Evolutionary conservation across 2,888 invertebrate genomes (phyloP).

Genomic region (Drosophila melanosoma): DNA sequence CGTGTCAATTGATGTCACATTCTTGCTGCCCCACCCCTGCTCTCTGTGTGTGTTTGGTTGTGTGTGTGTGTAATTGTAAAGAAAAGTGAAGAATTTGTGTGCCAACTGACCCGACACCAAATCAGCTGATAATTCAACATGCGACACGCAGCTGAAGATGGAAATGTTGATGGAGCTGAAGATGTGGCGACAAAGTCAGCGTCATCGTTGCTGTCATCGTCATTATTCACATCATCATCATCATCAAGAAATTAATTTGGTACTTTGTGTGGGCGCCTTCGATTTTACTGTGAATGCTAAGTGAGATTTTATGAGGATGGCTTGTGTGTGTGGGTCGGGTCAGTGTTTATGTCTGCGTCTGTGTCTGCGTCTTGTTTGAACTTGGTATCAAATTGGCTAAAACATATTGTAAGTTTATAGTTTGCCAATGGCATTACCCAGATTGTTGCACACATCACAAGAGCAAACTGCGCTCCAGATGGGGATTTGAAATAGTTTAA

Average conservation of each 20-base stretch:
- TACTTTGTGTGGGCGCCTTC: conserved; percentile 43
- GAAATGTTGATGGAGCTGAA: conserved; percentile 5
- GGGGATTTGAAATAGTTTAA: conserved; percentile 5
- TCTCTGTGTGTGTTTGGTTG: neutral
- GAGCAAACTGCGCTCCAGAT: conserved; percentile 24
- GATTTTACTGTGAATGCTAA: conserved; percentile 59
- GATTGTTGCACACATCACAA: conserved; percentile 37
- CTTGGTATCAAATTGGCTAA: conserved; percentile 64
- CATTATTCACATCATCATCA: conserved; percentile 29
- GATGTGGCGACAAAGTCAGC: conserved; percentile 33
- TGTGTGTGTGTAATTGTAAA: conserved; percentile 61
- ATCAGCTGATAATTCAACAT: conserved; percentile 75
- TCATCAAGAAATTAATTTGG: conserved; percentile 19
- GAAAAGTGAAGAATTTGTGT: conserved; percentile 75
- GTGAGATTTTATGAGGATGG: conserved; percentile 40
- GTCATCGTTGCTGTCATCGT: conserved; percentile 8
- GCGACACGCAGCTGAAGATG: conserved; percentile 14
- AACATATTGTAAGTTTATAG: conserved; percentile 63
- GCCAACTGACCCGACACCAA: conserved; percentile 76
- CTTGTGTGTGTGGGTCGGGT: conserved; percentile 39
- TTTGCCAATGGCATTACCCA: conserved; percentile 61
- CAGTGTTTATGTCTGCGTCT: conserved; percentile 20
- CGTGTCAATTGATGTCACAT: conserved; percentile 80
- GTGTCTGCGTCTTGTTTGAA: conserved; percentile 54
- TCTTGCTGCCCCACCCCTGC: conserved; percentile 34